Percentiles rank a stretch among this genome's conserved stretches.
Evolutionary conservation across 2,113 vertebrate genomes (phyloP).

Genomic region (Oxygymnocypris stewartii): DNA sequence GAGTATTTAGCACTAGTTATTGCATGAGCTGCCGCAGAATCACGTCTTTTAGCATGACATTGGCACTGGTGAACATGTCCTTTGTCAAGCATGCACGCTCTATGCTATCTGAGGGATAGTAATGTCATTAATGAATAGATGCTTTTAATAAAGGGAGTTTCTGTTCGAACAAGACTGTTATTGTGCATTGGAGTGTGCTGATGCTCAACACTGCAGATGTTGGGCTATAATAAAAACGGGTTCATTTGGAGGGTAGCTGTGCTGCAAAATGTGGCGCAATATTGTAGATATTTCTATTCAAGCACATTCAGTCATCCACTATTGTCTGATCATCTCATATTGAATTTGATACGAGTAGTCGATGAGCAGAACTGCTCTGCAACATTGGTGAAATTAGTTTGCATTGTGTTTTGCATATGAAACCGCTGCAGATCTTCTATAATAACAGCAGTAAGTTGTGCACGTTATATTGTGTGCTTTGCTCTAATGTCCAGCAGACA

Average conservation of each 20-base stretch:
- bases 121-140: not conserved
- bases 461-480: not conserved
- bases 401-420: not conserved
- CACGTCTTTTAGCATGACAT: not conserved
- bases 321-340: not conserved
- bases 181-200: constrained; percentile 1
- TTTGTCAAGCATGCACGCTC: not conserved
- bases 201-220: constrained; percentile 42
- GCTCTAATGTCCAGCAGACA: not conserved
- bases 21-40: not conserved
- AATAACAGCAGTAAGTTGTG: not conserved
- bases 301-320: not conserved
- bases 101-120: not conserved
- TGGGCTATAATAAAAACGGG: constrained; percentile 33
- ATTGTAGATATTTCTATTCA: not conserved
- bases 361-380: not conserved
- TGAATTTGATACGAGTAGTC: not conserved
- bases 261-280: constrained; percentile 34
- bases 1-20: not conserved
- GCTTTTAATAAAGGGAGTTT: not conserved
- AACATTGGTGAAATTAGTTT: too few relatives aligned
- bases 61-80: not conserved
- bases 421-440: not conserved
- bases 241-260: constrained; percentile 46
- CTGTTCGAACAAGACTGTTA: not conserved